Percentiles rank a stretch among this genome's conserved stretches.
Conservation (phyloP, 2,113 vertebrate genomes). For the Ammodytes dubius region DNA sequence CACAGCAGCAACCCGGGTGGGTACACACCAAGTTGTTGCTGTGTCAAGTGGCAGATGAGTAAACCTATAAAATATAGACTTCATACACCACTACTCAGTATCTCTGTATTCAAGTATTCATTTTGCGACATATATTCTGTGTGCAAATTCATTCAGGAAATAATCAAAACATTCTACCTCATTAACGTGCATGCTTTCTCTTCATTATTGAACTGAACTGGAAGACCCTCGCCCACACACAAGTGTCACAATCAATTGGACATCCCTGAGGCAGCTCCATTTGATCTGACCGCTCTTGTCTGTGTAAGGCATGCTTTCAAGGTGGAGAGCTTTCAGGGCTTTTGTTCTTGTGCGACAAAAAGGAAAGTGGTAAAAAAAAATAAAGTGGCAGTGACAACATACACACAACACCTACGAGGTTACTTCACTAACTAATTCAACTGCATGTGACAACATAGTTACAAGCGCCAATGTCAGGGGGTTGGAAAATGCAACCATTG, state of each 20-base stretch:
- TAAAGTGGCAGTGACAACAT: slow-evolving; percentile 65
- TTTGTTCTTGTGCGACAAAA: slow-evolving; percentile 51
- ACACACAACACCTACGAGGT: slow-evolving; percentile 76
- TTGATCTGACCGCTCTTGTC: slow-evolving; percentile 73
- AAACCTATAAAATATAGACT: slow-evolving; percentile 64
- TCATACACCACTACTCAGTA: slow-evolving; percentile 50
- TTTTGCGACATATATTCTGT: slow-evolving; percentile 63
- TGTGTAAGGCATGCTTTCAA: slow-evolving; percentile 76
- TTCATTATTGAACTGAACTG: slow-evolving; percentile 62
- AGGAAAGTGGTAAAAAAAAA: slow-evolving; percentile 30
- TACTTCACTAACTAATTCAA: slow-evolving; percentile 70
- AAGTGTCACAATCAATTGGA: slow-evolving; percentile 79
- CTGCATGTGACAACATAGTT: slow-evolving; percentile 78
- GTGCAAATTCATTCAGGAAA: slow-evolving; percentile 74
- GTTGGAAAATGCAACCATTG: slow-evolving; percentile 63
- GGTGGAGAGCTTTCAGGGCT: slow-evolving; percentile 26
- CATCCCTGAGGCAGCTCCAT: slow-evolving; percentile 83
- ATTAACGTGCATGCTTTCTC: slow-evolving; percentile 62
- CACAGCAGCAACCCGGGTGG: slow-evolving; percentile 40
- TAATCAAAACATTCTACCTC: slow-evolving; percentile 62
- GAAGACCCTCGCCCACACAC: slow-evolving; percentile 78
- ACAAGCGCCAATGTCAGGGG: slow-evolving; percentile 71
- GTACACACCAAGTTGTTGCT: slow-evolving; percentile 40
- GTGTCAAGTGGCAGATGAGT: slow-evolving; percentile 46
- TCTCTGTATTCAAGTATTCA: slow-evolving; percentile 78